Conservation (phyloP, 1,140 invertebrate genomes). For the Hylaeus volcanicus region DNA sequence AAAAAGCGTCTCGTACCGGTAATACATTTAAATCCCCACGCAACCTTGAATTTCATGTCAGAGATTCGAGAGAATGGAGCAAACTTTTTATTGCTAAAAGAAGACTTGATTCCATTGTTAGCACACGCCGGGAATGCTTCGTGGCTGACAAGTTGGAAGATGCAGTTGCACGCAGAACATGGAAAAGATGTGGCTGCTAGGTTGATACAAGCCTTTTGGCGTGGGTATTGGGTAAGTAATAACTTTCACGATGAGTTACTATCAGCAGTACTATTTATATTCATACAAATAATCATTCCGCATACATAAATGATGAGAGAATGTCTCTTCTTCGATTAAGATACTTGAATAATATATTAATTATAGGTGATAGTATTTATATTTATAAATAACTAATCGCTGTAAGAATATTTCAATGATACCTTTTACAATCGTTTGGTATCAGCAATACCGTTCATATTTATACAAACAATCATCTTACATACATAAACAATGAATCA, state of each 20-base stretch:
- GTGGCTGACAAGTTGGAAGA: conserved; percentile 38
- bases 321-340: no score
- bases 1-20: conserved; percentile 31
- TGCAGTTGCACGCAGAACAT: conserved; percentile 27
- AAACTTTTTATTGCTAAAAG: conserved; percentile 14
- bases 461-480: no score
- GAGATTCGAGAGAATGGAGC: conserved; percentile 39
- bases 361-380: no score
- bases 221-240: conserved; percentile 51
- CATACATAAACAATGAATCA: no score
- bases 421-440: no score
- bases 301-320: not conserved
- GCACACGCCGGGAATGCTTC: not conserved
- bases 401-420: no score
- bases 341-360: no score
- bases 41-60: conserved; percentile 31
- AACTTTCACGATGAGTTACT: not conserved
- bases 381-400: no score
- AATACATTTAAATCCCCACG: conserved; percentile 20
- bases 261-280: not conserved
- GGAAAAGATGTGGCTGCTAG: conserved; percentile 41
- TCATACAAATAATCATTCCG: not conserved
- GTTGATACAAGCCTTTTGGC: conserved; percentile 50
- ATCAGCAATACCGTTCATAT: no score
- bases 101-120: conserved; percentile 43